Evolutionary conservation across 2,888 invertebrate species (phyloP), one percentile per base, ranked within the genome.

Genomic region (Tetropium fuscum): DNA sequence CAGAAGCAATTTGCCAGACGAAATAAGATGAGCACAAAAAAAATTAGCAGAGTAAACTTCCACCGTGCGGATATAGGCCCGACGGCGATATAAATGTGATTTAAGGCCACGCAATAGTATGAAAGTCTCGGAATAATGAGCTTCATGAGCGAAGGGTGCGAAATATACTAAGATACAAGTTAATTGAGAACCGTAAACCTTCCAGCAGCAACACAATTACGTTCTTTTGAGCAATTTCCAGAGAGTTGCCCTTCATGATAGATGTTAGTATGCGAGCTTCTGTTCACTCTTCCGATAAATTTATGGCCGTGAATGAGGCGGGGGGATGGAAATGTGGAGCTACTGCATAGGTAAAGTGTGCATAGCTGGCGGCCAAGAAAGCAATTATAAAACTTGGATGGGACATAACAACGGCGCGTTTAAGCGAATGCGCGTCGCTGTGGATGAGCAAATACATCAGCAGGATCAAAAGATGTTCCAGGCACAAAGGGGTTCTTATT

Each of bases 391-490:
- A 76, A 75, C 74, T 74, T 70, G 75, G 74, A 71, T 70, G 71
- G 71, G 72, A 74, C 73, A 73, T 65, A 69, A 67, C 70, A 71
- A 67, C 67, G 73, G 68, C 70, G 74, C 73, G 74, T 74, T 73
- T 74, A 70, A 74, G 72, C 69, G 72, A 68, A 63, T 73, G 74
- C 73, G 73, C 74, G 73, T 58, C 56, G 63, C 65, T 66, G 48
- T 38, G 40, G 49, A 57, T 53, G 56, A 61, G 61, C 76, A 78
- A 78, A 79, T 77, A 78, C 78, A 76, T 76, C 76, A 74, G 71
- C 59, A 70, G 76, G 79, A 80, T 80, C 80, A 80, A 79, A 80
- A 79, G 78, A 78, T 77, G 77, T 70, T 64, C 68, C 67, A 67
- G 74, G 74, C 76, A 78, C 76, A 78, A 67, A 58, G 75, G 75